phyloP scores from a whole-genome alignment of 2,797 vertebrate genomes.

The Anas bernieri region DNA sequence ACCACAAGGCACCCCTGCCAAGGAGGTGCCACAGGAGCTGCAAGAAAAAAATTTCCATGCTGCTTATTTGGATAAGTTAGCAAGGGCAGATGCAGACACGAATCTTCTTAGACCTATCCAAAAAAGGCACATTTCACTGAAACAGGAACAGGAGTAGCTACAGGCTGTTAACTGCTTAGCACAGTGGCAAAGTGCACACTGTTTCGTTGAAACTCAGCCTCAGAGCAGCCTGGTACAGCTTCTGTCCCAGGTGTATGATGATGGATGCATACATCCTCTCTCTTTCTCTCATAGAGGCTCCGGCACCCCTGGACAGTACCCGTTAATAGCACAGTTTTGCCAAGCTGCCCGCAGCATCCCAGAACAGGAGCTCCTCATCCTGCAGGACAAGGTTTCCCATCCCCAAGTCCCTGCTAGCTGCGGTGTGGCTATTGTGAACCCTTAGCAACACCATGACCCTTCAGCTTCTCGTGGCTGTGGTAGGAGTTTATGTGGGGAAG shows the following conservation, averaged over 20 bases:
- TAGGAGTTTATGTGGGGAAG: background rate
- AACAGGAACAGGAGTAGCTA: background rate
- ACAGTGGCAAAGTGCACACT: background rate
- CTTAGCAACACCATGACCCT: background rate
- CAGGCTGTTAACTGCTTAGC: background rate
- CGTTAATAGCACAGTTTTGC: background rate
- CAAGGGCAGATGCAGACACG: background rate
- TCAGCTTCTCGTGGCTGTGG: background rate
- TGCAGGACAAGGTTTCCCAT: background rate
- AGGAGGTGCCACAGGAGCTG: background rate
- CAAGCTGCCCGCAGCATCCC: background rate
- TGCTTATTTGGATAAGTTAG: background rate
- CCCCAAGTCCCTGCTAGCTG: background rate
- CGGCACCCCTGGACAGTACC: background rate
- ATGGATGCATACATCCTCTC: background rate
- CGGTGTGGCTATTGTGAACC: background rate
- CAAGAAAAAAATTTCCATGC: background rate
- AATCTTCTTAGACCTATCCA: background rate
- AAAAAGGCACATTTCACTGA: background rate
- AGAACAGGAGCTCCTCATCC: background rate
- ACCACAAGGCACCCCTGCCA: background rate
- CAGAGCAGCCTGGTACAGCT: background rate
- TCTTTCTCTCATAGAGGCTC: fast-evolving
- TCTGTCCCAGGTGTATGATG: background rate
- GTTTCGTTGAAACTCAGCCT: background rate